Base-by-base conservation (phyloP, 2,888 invertebrate species). In the Phyllotreta cruciferae region DNA sequence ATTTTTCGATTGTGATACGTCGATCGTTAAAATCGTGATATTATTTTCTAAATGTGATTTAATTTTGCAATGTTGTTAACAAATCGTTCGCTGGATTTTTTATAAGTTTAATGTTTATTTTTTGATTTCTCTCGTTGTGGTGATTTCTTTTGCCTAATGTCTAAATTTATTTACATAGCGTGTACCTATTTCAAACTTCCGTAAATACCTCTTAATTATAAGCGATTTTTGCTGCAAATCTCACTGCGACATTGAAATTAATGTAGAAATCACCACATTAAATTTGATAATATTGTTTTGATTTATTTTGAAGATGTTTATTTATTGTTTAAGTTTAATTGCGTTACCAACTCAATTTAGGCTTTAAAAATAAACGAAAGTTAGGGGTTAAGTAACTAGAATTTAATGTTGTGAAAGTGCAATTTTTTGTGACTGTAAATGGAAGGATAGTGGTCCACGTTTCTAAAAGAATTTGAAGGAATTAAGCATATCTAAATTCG, bases 341-440 rank as follows among this genome's bases (percentile, higher is more conserved):
- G 70, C 72, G 73, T 74, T 74, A 74, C 73, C 72, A 74, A 69
- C 69, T 70, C 24, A 24, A 24, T 24, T 24, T 24, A 66, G 69
- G 69, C 67, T 64, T 61, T 64, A 67, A 66, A 53, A 55, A 62
- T 44, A 24, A 24, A 62, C 61, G 50, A 55, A 13, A 64, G 54
- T 42, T 63, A 54, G 11, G 54, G n/a, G 1, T 39, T 10, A 39
- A 10, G 38, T n/a, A 38, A 58, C n/a, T 36, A 14, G 14, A 9
- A 52, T 60, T 67, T 60, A 66, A 66, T 67, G 64, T 67, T 64
- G 69, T 69, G 63, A 60, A 63, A 67, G 69, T 69, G 69, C 69
- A 69, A 69, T 69, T 69, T 66, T 24, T 63, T 35, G 61, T 61
- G 56, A 62, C 56, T 50, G 45, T 50, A 24, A 24, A 52, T 63